phyloP scores from a whole-genome alignment of 1,140 invertebrate species.

The Trachymyrmex septentrionalis region DNA sequence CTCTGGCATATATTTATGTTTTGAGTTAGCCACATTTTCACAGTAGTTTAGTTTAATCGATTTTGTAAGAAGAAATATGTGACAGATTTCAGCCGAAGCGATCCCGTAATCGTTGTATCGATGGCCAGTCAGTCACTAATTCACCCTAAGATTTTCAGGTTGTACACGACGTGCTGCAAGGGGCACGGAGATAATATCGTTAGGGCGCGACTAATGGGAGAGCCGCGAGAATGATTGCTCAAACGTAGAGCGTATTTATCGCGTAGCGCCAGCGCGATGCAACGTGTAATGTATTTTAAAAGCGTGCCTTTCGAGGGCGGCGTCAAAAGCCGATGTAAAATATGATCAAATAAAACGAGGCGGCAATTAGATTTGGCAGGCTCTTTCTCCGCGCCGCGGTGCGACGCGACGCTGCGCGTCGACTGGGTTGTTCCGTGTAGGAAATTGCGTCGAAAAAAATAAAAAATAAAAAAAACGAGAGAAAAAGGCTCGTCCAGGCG shows the following conservation, averaged over 20 bases:
- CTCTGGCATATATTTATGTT: neutral
- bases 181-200: slow-evolving; percentile 70
- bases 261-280: slow-evolving; percentile 53
- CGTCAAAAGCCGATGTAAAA: slow-evolving; percentile 79
- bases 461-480: neutral
- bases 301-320: slow-evolving; percentile 76
- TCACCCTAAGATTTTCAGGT: slow-evolving; percentile 49
- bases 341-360: slow-evolving; percentile 78
- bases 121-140: slow-evolving; percentile 36
- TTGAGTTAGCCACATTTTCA: neutral
- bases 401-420: slow-evolving; percentile 42
- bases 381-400: slow-evolving; percentile 73
- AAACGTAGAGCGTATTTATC: slow-evolving; percentile 76
- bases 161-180: slow-evolving; percentile 38
- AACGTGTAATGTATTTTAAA: slow-evolving; percentile 79
- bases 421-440: slow-evolving; percentile 59
- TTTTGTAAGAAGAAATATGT: neutral
- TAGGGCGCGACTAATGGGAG: slow-evolving; percentile 75
- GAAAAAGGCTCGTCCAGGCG: neutral
- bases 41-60: neutral
- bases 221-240: slow-evolving; percentile 77
- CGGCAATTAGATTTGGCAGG: slow-evolving; percentile 74
- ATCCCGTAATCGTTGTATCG: slow-evolving; percentile 46
- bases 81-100: neutral
- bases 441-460: slow-evolving; percentile 65